Conservation (phyloP, 2,797 vertebrate species). For the Falco cherrug region DNA sequence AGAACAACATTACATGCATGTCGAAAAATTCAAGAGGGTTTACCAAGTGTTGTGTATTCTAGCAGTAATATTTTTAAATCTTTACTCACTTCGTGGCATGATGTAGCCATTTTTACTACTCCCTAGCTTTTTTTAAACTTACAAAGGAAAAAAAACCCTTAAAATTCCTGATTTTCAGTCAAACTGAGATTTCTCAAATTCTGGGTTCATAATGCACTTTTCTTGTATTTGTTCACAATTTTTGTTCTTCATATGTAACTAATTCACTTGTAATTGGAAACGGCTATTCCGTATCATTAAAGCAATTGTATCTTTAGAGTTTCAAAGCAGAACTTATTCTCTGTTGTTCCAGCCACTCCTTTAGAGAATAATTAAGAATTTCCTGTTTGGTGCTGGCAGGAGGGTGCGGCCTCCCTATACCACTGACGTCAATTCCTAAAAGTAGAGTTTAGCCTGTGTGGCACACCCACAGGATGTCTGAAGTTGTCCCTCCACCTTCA, state of each 20-base stretch:
- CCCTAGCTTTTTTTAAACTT: background rate
- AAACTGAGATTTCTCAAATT: background rate
- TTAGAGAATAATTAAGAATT: constrained; percentile 69
- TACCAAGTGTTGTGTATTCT: constrained; percentile 7
- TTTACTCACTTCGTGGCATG: constrained; percentile 21
- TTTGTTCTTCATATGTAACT: background rate
- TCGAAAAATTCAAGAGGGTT: constrained; percentile 48
- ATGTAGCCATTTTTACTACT: background rate
- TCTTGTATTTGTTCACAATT: background rate
- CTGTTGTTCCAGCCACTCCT: constrained; percentile 63
- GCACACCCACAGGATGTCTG: constrained; percentile 68
- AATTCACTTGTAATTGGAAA: background rate
- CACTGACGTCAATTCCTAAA: constrained; percentile 67
- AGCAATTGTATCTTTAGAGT: constrained; percentile 17
- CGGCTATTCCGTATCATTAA: background rate
- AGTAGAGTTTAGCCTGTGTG: constrained; percentile 42
- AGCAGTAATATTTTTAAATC: constrained; percentile 18
- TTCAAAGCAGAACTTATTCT: constrained; percentile 51
- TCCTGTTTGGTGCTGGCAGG: constrained; percentile 58
- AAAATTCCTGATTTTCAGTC: constrained; percentile 15
- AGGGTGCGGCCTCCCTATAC: constrained; percentile 55
- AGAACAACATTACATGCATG: constrained; percentile 16
- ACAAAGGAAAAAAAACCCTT: background rate
- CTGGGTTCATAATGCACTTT: background rate
- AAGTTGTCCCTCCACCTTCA: constrained; percentile 43